A percentile compares a stretch with the other conserved stretches of the same genome.
These are phyloP conservation scores for Tichodroma muraria DNA, from an alignment of 2,113 vertebrate species.

Conservation along the genomic window DNA sequence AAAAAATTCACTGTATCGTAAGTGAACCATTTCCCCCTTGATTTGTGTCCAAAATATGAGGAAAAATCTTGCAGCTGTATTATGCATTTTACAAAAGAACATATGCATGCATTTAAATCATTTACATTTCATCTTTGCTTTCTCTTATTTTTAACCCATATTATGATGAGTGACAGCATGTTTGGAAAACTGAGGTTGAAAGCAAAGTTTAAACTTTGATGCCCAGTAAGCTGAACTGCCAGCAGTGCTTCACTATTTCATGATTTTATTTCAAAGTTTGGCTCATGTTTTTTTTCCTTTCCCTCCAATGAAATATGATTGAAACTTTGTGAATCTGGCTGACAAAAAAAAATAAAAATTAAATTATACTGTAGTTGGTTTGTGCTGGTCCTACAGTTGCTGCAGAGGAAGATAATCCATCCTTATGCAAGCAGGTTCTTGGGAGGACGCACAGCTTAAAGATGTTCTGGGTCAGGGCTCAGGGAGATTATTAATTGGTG, in stretches of 20 bases:
- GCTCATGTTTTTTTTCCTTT: neutral
- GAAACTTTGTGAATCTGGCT: neutral
- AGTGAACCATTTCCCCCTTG: conserved; percentile 51
- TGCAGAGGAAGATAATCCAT: neutral
- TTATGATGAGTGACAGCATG: neutral
- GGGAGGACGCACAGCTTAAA: neutral
- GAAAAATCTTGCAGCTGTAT: conserved; percentile 52
- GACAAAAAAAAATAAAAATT: neutral
- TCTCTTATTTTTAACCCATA: conserved; percentile 51
- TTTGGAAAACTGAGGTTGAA: conserved; percentile 47
- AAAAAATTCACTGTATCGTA: conserved; percentile 53
- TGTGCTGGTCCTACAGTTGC: neutral
- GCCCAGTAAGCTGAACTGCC: conserved; percentile 33
- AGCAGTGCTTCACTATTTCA: neutral
- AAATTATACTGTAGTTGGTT: neutral
- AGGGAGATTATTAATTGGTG: neutral
- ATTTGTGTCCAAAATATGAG: conserved; percentile 60
- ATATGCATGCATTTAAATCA: conserved; percentile 60
- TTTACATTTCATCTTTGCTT: conserved; percentile 63
- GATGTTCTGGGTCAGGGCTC: neutral
- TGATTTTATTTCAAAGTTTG: conserved; percentile 35
- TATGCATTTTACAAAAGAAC: conserved; percentile 66
- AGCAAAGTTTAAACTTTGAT: conserved; percentile 59
- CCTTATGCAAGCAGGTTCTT: neutral
- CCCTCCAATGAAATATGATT: neutral